Conservation (phyloP, 2,113 vertebrate species). For the Corythoichthys haematopterus region DNA sequence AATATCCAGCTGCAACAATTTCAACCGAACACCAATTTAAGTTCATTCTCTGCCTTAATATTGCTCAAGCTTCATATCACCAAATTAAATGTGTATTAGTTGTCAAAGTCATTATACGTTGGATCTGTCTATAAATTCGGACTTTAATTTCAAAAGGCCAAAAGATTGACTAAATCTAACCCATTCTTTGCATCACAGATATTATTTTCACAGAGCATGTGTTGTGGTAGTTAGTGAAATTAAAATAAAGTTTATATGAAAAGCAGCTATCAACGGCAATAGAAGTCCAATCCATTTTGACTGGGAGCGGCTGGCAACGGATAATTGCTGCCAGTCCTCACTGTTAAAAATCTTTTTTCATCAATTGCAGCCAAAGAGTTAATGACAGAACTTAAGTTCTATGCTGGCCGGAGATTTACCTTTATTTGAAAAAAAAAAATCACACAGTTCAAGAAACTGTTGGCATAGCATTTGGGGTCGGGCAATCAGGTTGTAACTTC, state of each 20-base stretch:
- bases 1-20: constrained; percentile 56
- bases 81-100: constrained; percentile 23
- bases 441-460: no score
- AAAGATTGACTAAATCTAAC: background rate
- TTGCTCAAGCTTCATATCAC: constrained; percentile 50
- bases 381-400: background rate
- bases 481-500: background rate
- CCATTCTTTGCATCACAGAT: no score
- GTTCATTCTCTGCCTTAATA: constrained; percentile 21
- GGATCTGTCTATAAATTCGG: background rate
- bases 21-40: constrained; percentile 48
- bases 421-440: background rate
- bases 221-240: no score
- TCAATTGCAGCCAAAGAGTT: background rate
- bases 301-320: no score
- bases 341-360: no score
- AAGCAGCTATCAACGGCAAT: no score
- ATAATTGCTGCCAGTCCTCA: no score
- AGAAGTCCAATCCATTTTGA: no score
- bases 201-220: no score
- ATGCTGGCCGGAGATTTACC: background rate
- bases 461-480: no score
- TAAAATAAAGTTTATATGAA: no score
- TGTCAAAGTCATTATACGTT: background rate
- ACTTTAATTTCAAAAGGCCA: background rate